Evolutionary conservation across 1,140 invertebrate species (phyloP).

Genomic region (Ridgeia piscesae): DNA sequence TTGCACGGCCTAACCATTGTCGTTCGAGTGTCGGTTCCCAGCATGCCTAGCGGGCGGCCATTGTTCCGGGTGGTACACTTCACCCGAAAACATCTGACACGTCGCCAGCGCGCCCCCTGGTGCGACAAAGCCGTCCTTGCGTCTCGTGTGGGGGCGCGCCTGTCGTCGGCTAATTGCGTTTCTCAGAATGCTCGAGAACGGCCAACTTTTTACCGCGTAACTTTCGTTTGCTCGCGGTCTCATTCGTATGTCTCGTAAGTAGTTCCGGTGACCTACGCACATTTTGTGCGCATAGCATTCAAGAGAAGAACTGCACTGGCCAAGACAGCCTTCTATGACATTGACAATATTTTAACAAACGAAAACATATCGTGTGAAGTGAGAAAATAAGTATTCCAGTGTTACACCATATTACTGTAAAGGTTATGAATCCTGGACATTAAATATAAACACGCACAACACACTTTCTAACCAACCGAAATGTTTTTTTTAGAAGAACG

Average conservation of each 20-base stretch:
- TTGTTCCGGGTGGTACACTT: neutral
- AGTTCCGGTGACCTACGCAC: no score
- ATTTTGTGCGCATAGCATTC: no score
- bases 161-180: neutral
- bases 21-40: neutral
- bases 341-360: no score
- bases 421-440: no score
- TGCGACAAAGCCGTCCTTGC: neutral
- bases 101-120: neutral
- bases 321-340: no score
- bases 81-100: conserved; percentile 3
- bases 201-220: neutral
- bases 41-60: neutral
- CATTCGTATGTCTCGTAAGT: neutral
- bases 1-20: neutral
- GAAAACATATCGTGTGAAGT: no score
- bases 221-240: neutral
- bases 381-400: no score
- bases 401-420: no score
- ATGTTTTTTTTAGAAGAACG: no score
- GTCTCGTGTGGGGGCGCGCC: neutral
- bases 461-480: no score
- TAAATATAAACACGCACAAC: no score
- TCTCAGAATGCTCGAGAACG: neutral
- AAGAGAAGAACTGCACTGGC: no score